Base-by-base conservation (phyloP, 2,113 vertebrate species). In the Macquaria australasica region DNA sequence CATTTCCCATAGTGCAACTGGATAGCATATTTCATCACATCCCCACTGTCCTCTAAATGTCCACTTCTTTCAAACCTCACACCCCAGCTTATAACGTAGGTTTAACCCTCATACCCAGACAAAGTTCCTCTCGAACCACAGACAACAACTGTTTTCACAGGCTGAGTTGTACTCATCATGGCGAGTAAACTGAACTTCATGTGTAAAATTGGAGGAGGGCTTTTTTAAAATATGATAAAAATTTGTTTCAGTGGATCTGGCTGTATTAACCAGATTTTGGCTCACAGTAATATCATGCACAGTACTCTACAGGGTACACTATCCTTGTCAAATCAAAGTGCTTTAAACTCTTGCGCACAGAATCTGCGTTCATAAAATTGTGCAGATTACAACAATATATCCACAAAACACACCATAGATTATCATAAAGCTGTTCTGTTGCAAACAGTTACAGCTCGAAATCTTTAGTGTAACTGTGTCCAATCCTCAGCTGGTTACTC, bases 401-500 rank as follows among this genome's bases (percentile, higher is more conserved):
- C 66, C 0, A 43, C n/a, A 69, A 77, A 77, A 41, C 58, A 55
- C 3, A n/a, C 28, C 28, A 3, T 16, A 59, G 14, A 64, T 79
- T 23, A 75, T 59, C n/a, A 45, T 63, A 59, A 25, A 76, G 81
- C 8, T 25, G 48, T 63, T 73, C 39, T 4, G 0, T 16, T 71
- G 45, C 63, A 69, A 51, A 48, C 21, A 81, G 16, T 21, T 72
- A 43, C 62, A 73, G 15, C 59, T 70, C 9, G 5, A 58, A 64
- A 34, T 74, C n/a, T 76, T 67, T 41, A 51, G 4, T 53, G 56
- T 43, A 67, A 56, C 23, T 77, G 63, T 39, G 14, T 82, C 23
- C 39, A 56, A 15, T 82, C 39, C 64, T 82, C n/a, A 43, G n/a
- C 8, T 63, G 60, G 51, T 45, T 82, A 6, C 73, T 58, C 4